Conservation (phyloP, 1,140 invertebrate genomes). For the Physella acuta region DNA sequence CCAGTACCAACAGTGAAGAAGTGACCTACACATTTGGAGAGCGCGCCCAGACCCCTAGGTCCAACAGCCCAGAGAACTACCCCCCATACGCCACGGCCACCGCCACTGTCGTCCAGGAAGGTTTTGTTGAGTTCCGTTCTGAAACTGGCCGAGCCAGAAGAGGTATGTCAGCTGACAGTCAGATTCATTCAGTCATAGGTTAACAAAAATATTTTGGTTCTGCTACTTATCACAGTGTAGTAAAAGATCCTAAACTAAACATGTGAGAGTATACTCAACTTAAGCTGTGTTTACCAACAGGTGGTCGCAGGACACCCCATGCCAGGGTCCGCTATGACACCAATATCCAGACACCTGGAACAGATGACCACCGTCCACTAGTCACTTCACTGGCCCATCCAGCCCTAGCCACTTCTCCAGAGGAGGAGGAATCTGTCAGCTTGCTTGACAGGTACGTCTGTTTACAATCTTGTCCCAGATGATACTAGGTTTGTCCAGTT, state of each 20-base stretch:
- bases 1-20: conserved; percentile 51
- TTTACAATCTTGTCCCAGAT: too few relatives aligned
- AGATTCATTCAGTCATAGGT: too few relatives aligned
- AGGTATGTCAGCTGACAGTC: background rate
- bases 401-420: conserved; percentile 35
- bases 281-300: too few relatives aligned
- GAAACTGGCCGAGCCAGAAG: background rate
- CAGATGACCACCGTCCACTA: conserved; percentile 40
- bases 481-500: too few relatives aligned
- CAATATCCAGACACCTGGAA: conserved; percentile 38
- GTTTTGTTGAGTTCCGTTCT: conserved; percentile 13
- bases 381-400: conserved; percentile 34
- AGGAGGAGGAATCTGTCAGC: conserved; percentile 39
- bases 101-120: background rate
- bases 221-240: too few relatives aligned
- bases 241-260: too few relatives aligned
- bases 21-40: conserved; percentile 48
- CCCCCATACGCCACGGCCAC: conserved; percentile 25
- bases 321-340: conserved; percentile 35
- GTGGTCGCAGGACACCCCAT: conserved; percentile 41
- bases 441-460: conserved; percentile 41
- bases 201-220: too few relatives aligned
- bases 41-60: conserved; percentile 36
- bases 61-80: conserved; percentile 43
- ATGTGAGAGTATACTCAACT: too few relatives aligned